These are phyloP conservation scores for Syrrhaptes paradoxus DNA, from an alignment of 2,113 vertebrate species.

Conservation along the genomic window DNA sequence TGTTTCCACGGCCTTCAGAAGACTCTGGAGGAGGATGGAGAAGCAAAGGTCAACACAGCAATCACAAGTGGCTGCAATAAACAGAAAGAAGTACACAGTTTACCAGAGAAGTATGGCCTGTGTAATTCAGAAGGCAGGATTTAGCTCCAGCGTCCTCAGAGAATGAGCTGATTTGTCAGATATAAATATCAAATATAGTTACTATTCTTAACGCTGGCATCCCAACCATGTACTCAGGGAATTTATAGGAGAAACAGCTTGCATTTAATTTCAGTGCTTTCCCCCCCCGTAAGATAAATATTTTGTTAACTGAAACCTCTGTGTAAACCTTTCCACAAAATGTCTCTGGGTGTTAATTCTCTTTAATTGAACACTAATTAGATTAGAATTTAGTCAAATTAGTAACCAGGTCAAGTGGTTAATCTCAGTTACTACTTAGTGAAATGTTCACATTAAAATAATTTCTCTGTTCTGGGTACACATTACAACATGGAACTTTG, in stretches of 20 bases:
- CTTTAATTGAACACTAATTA: constrained; percentile 63
- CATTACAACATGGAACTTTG: constrained; percentile 67
- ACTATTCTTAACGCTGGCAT: constrained; percentile 50
- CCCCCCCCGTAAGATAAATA: constrained; percentile 24
- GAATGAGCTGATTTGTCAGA: constrained; percentile 15
- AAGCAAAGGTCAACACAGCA: constrained; percentile 30
- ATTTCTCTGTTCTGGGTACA: constrained; percentile 45
- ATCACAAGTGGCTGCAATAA: constrained; percentile 42
- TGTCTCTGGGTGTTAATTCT: constrained; percentile 38
- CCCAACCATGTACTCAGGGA: constrained; percentile 12
- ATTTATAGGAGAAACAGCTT: constrained; percentile 43
- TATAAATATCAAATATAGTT: constrained; percentile 58
- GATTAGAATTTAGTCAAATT: constrained; percentile 59
- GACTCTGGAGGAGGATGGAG: not conserved
- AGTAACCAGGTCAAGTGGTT: constrained; percentile 53
- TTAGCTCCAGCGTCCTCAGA: constrained; percentile 13
- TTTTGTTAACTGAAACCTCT: constrained; percentile 55
- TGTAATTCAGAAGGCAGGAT: constrained; percentile 40
- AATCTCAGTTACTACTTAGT: constrained; percentile 48
- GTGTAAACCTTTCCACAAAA: constrained; percentile 43
- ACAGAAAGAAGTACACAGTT: constrained; percentile 30
- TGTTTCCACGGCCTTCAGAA: not conserved
- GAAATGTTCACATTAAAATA: constrained; percentile 46
- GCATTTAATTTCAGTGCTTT: constrained; percentile 6
- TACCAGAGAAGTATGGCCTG: constrained; percentile 11